These are phyloP conservation scores for Halichoeres trimaculatus DNA, from an alignment of 2,113 vertebrate species.

Conservation along the genomic window DNA sequence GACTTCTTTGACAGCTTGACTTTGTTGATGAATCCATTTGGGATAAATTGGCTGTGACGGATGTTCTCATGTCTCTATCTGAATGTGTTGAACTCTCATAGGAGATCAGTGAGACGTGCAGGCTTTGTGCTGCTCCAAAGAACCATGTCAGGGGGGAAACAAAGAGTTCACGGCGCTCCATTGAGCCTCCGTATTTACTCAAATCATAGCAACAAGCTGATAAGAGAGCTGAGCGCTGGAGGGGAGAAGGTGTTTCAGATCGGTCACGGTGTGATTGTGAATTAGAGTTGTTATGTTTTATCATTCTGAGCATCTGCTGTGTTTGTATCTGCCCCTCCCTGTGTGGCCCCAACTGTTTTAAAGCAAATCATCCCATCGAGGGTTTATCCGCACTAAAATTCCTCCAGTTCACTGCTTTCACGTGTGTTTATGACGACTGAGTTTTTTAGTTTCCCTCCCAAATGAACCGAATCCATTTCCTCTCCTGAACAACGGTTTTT, in stretches of 20 bases:
- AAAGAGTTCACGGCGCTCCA: slow-evolving; percentile 23
- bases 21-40: slow-evolving; percentile 35
- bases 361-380: slow-evolving; percentile 7
- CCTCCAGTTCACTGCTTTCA: slow-evolving; percentile 31
- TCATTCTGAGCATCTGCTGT: slow-evolving; percentile 44
- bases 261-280: slow-evolving; percentile 40
- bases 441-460: slow-evolving; percentile 12
- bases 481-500: slow-evolving; percentile 29
- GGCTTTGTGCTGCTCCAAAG: slow-evolving; percentile 51
- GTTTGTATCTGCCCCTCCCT: slow-evolving; percentile 35
- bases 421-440: slow-evolving; percentile 45
- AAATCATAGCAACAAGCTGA: slow-evolving; percentile 51
- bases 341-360: slow-evolving; percentile 58
- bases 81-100: slow-evolving; percentile 27
- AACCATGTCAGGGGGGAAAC: slow-evolving; percentile 43
- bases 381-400: slow-evolving; percentile 35
- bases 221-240: slow-evolving; percentile 43
- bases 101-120: slow-evolving; percentile 41
- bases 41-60: slow-evolving; percentile 29
- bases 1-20: slow-evolving; percentile 26
- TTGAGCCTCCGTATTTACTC: slow-evolving; percentile 49
- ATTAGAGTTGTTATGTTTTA: slow-evolving; percentile 36
- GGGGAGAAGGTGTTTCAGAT: slow-evolving; percentile 35
- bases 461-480: slow-evolving; percentile 51
- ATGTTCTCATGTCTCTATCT: slow-evolving; percentile 34